Percentiles rank a stretch among this genome's conserved stretches.
These are phyloP conservation scores for Cavia porcellus DNA, from an alignment of 2,113 vertebrate genomes.

Conservation along the genomic window DNA sequence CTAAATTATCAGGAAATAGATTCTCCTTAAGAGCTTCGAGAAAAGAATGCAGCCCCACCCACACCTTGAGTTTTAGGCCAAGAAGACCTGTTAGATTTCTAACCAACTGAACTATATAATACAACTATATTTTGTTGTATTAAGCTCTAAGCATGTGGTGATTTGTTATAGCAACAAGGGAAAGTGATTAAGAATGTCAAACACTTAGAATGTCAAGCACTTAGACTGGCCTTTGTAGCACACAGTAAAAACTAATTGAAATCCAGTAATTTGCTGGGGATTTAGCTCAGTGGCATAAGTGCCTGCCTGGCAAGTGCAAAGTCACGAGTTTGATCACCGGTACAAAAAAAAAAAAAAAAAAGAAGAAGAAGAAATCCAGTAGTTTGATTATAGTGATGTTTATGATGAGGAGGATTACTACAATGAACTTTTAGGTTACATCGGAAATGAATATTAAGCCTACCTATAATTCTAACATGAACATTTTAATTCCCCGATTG, in stretches of 20 bases:
- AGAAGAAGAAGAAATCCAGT: too few species aligned
- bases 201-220: background rate
- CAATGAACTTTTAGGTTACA: background rate
- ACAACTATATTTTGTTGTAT: background rate
- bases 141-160: background rate
- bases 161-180: background rate
- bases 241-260: background rate
- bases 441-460: background rate
- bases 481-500: background rate
- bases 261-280: too few species aligned
- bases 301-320: too few species aligned
- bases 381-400: background rate
- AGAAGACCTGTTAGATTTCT: background rate
- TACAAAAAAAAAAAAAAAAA: too few species aligned
- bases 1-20: background rate
- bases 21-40: background rate
- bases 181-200: background rate
- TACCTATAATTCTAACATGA: background rate
- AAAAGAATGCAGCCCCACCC: background rate
- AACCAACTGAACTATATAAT: background rate
- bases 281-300: too few species aligned
- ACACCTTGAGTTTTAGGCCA: background rate
- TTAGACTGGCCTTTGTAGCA: background rate
- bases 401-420: background rate
- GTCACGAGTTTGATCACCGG: too few species aligned